Percentiles rank a stretch among this genome's conserved stretches.
Conservation (phyloP, 2,888 invertebrate genomes). For the Pheosia tremula region DNA sequence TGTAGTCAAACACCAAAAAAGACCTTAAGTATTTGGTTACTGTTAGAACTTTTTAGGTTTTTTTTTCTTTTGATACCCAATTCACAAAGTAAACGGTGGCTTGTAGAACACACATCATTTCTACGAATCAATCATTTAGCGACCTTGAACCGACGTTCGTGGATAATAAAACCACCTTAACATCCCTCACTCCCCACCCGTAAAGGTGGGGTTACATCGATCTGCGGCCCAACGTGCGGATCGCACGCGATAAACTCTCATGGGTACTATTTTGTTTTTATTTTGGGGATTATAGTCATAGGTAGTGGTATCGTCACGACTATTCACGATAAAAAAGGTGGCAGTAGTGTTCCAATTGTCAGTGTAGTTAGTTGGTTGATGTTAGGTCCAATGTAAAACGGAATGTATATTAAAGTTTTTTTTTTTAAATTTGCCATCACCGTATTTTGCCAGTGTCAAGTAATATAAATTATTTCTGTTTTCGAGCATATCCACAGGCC, state of each 20-base stretch:
- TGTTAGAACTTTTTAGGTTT: not conserved
- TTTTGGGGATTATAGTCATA: not conserved
- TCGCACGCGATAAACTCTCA: conserved; percentile 24
- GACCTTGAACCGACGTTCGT: conserved; percentile 31
- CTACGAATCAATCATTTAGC: conserved; percentile 30
- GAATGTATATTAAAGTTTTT: too few relatives aligned
- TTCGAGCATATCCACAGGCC: too few relatives aligned
- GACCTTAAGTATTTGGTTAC: not conserved
- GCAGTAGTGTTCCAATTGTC: too few relatives aligned
- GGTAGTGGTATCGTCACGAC: too few relatives aligned
- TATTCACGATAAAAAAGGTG: too few relatives aligned
- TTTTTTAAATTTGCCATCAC: too few relatives aligned
- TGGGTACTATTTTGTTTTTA: conserved; percentile 1
- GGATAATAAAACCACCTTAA: conserved; percentile 4
- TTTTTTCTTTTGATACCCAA: not conserved
- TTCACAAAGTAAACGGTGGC: conserved; percentile 7
- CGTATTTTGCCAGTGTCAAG: too few relatives aligned
- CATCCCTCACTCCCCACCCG: conserved; percentile 7
- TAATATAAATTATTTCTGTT: too few relatives aligned
- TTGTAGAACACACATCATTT: conserved; percentile 20
- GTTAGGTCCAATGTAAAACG: too few relatives aligned
- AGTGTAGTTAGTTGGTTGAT: too few relatives aligned
- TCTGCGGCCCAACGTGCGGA: conserved; percentile 27
- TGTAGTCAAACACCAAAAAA: not conserved
- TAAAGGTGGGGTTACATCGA: conserved; percentile 18